Evolutionary conservation across 2,888 invertebrate species (phyloP), one percentile per base, ranked within the genome.

Genomic region (Euzophera pinguis): DNA sequence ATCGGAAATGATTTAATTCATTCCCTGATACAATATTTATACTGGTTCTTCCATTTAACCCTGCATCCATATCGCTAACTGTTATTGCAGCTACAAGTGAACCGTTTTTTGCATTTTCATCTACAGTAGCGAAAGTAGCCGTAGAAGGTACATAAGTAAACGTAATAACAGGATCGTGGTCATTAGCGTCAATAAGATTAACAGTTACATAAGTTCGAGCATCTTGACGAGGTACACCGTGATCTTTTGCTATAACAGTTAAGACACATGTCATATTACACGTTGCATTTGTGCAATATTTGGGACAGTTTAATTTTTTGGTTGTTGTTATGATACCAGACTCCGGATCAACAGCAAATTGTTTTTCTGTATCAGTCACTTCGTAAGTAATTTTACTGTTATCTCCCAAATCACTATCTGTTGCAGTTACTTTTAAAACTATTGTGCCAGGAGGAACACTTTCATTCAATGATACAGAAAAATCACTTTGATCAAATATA

Each of bases 201-300:
- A 98, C 96, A 45, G 97, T 98, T 27, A 98, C 97, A 81, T 97
- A 98, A 3, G 98, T 96, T 53, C 98, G 92, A 1, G 97, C 98
- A 80, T 97, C 96, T 80, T 98, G 97, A 47, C 96, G 90, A 0
- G 98, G 98, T 29, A 95, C 94, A 2, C 98, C 98, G 73, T 97
- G 96, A 86, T 99, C 98, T 60, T 96, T 92, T 0, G 98, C 98
- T 74, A 96, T 97, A 4, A 99, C 96, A 0, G 97, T 98, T 69
- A 99, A 94, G 43, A 98, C 97, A 83, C 99, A 99, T 73, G 96
- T 97, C 90, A 97, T 97, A 47, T 97, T 95, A 77, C 96, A 96
- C 12, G 93, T 93, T 55, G 93, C 93, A 61, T 89, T 89, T 58
- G 78, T 85, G 72, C 96, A 96, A 75, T 95, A 95, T 71, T 95